phyloP scores from a whole-genome alignment of 2,888 invertebrate genomes.

The Sinotaia quadrata region DNA sequence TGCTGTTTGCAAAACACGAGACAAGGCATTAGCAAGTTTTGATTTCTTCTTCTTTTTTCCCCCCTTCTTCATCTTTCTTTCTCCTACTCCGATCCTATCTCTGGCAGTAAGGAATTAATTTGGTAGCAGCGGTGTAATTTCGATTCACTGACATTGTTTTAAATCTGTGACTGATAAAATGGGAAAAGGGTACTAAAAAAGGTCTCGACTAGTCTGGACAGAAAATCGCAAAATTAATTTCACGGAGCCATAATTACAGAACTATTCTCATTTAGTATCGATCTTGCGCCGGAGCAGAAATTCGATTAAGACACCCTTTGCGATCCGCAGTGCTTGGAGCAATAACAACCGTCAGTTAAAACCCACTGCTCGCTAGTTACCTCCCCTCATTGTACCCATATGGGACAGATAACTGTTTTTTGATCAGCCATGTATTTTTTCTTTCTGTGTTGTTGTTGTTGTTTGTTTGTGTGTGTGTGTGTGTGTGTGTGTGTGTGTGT shows the following conservation, averaged over 20 bases:
- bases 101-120: not conserved
- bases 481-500: slow-evolving; percentile 4
- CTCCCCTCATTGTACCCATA: not conserved
- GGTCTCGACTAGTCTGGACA: slow-evolving; percentile 3
- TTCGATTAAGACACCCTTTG: slow-evolving; percentile 15
- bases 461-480: not conserved
- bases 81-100: not conserved
- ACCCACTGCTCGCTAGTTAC: not conserved
- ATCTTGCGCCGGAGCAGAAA: slow-evolving; percentile 19
- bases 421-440: not conserved
- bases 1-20: not conserved
- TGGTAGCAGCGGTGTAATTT: not conserved
- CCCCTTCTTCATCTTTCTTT: not conserved
- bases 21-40: slow-evolving; percentile 19
- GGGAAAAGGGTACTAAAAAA: not conserved
- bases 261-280: slow-evolving; percentile 24
- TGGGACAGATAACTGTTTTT: not conserved
- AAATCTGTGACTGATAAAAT: slow-evolving; percentile 16
- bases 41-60: not conserved
- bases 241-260: slow-evolving; percentile 16
- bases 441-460: not conserved
- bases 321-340: slow-evolving; percentile 6
- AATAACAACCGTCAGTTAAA: slow-evolving; percentile 19
- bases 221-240: slow-evolving; percentile 15
- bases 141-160: slow-evolving; percentile 20